These are phyloP conservation scores for Colletes collaris DNA, from an alignment of 2,888 invertebrate species.

Conservation along the genomic window DNA sequence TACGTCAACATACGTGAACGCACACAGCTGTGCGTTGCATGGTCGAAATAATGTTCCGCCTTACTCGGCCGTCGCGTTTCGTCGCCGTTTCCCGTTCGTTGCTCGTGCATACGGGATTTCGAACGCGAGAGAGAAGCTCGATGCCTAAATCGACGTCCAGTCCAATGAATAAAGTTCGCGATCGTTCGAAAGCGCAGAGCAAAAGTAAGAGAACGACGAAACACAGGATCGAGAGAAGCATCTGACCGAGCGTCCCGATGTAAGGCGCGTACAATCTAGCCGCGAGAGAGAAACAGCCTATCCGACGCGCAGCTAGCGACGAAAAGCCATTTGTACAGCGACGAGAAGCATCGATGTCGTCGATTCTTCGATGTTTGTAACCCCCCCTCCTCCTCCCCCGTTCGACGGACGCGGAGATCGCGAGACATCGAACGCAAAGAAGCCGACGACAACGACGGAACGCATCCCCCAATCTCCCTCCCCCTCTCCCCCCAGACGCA, in stretches of 20 bases:
- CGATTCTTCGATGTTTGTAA: not conserved
- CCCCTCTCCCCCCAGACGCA: conserved; percentile 15
- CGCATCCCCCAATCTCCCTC: conserved; percentile 7
- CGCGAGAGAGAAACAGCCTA: too few relatives aligned
- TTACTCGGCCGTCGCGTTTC: conserved; percentile 25
- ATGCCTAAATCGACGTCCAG: conserved; percentile 1
- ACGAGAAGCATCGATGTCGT: not conserved
- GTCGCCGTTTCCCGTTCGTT: conserved; percentile 41
- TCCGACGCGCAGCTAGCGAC: too few relatives aligned
- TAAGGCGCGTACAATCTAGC: too few relatives aligned
- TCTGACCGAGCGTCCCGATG: too few relatives aligned
- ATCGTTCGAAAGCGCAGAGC: not conserved
- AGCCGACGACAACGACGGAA: conserved; percentile 25
- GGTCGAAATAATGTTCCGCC: conserved; percentile 9
- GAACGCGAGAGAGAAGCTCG: not conserved
- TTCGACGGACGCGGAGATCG: not conserved
- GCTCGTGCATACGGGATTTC: conserved; percentile 1
- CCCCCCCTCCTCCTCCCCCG: too few relatives aligned
- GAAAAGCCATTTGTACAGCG: too few relatives aligned
- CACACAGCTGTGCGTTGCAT: too few relatives aligned
- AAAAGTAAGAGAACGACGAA: not conserved
- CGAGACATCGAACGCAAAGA: conserved; percentile 2
- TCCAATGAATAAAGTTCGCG: not conserved
- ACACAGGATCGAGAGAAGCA: too few relatives aligned
- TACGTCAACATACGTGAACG: too few relatives aligned